These are phyloP conservation scores for Drosophila chauvacae DNA, from an alignment of 1,140 invertebrate genomes.

Conservation along the genomic window DNA sequence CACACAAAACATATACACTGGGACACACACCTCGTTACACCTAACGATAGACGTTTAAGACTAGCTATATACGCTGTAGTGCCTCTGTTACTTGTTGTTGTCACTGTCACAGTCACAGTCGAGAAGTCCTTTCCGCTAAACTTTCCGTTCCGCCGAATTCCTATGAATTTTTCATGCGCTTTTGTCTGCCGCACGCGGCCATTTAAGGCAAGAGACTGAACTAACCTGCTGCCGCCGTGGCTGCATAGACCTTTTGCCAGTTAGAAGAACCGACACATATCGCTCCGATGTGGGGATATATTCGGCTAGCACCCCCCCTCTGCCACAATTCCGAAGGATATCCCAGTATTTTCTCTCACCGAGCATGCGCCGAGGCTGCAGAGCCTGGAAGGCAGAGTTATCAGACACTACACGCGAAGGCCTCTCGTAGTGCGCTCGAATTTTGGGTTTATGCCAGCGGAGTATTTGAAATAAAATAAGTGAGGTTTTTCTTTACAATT, in stretches of 20 bases:
- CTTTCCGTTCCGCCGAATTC: slow-evolving; percentile 30
- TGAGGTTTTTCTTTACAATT: neutral
- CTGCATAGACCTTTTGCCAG: slow-evolving; percentile 68
- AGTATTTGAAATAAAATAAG: neutral
- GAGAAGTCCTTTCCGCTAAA: slow-evolving; percentile 33
- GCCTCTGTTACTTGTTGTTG: slow-evolving; percentile 22
- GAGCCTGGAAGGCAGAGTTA: slow-evolving; percentile 57
- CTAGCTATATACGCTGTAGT: slow-evolving; percentile 52
- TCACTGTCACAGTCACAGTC: slow-evolving; percentile 36
- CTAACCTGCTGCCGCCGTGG: slow-evolving; percentile 36
- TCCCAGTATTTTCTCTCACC: slow-evolving; percentile 49
- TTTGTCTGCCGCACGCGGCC: slow-evolving; percentile 81
- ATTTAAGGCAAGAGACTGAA: slow-evolving; percentile 77
- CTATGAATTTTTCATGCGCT: slow-evolving; percentile 82
- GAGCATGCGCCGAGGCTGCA: slow-evolving; percentile 22
- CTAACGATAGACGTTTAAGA: slow-evolving; percentile 56
- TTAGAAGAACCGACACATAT: slow-evolving; percentile 35
- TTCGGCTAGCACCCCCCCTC: neutral
- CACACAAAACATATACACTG: slow-evolving; percentile 31
- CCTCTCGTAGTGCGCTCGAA: slow-evolving; percentile 3
- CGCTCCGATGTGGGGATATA: slow-evolving; percentile 22
- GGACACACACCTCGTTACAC: slow-evolving; percentile 64
- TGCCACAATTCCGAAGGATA: slow-evolving; percentile 18
- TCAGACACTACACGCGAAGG: slow-evolving; percentile 47
- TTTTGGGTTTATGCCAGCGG: slow-evolving; percentile 21